A percentile compares a stretch with the other conserved stretches of the same genome.
Conservation (phyloP, 2,888 invertebrate genomes). For the Palloptera scutellata region DNA sequence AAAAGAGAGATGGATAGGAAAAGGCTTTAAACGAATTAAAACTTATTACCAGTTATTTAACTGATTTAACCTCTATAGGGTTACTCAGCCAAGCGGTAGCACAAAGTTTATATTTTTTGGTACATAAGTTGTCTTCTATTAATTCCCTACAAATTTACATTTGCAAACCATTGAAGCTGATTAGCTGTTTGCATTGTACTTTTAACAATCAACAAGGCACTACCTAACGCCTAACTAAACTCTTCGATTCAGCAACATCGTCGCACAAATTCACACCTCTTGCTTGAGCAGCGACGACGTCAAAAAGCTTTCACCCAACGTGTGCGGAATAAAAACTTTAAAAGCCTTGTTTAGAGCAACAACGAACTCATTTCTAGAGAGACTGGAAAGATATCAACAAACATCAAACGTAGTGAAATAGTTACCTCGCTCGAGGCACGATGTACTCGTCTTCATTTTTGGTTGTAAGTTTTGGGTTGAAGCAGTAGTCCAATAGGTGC, state of each 20-base stretch:
- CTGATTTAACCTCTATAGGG: too few relatives aligned
- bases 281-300: not conserved
- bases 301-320: conserved; percentile 29
- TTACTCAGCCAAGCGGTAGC: too few relatives aligned
- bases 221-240: too few relatives aligned
- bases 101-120: too few relatives aligned
- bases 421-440: conserved; percentile 26
- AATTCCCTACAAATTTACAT: too few relatives aligned
- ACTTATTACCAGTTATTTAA: too few relatives aligned
- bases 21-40: too few relatives aligned
- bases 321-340: conserved; percentile 42
- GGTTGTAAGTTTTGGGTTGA: conserved; percentile 43
- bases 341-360: conserved; percentile 40
- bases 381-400: conserved; percentile 43
- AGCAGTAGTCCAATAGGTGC: not conserved
- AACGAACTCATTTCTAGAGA: conserved; percentile 43
- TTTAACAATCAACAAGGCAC: too few relatives aligned
- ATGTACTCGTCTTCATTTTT: conserved; percentile 46
- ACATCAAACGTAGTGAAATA: conserved; percentile 10
- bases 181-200: too few relatives aligned
- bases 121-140: too few relatives aligned
- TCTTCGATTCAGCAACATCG: not conserved
- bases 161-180: too few relatives aligned
- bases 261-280: conserved; percentile 24
- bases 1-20: too few relatives aligned